A percentile compares a stretch with the other conserved stretches of the same genome.
phyloP scores from a whole-genome alignment of 2,113 vertebrate species.

The Triplophysa siluroides region DNA sequence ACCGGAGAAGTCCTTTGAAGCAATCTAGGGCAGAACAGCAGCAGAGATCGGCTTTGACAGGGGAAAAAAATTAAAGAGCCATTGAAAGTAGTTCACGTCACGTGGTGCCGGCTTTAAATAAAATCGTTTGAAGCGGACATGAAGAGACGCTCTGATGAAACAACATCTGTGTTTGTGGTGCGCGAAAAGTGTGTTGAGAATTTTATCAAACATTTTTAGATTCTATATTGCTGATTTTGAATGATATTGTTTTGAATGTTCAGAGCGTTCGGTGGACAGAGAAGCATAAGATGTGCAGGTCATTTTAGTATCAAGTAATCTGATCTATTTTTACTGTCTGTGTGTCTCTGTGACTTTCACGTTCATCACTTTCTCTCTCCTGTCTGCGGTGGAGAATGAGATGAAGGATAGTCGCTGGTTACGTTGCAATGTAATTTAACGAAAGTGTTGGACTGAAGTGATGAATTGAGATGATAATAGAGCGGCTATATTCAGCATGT shows the following conservation, averaged over 20 bases:
- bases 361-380: background rate
- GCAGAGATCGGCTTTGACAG: constrained; percentile 57
- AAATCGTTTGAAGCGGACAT: constrained; percentile 14
- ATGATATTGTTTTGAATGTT: too few species aligned
- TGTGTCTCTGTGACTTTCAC: too few species aligned
- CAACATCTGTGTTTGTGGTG: background rate
- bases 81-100: constrained; percentile 71
- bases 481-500: background rate
- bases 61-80: constrained; percentile 65
- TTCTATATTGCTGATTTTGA: background rate
- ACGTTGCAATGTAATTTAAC: background rate
- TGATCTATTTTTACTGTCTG: too few species aligned
- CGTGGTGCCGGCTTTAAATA: constrained; percentile 64
- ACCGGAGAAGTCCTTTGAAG: constrained; percentile 50
- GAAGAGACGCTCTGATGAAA: background rate
- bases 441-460: constrained; percentile 13
- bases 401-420: background rate
- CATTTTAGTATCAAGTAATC: too few species aligned
- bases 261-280: too few species aligned
- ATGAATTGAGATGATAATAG: constrained; percentile 45
- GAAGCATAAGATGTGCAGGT: too few species aligned
- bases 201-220: background rate
- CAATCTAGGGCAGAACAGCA: constrained; percentile 68
- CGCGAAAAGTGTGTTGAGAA: background rate
- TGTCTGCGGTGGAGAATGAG: background rate